Evolutionary conservation across 2,797 vertebrate species (phyloP).

Genomic region (Acomys russatus): DNA sequence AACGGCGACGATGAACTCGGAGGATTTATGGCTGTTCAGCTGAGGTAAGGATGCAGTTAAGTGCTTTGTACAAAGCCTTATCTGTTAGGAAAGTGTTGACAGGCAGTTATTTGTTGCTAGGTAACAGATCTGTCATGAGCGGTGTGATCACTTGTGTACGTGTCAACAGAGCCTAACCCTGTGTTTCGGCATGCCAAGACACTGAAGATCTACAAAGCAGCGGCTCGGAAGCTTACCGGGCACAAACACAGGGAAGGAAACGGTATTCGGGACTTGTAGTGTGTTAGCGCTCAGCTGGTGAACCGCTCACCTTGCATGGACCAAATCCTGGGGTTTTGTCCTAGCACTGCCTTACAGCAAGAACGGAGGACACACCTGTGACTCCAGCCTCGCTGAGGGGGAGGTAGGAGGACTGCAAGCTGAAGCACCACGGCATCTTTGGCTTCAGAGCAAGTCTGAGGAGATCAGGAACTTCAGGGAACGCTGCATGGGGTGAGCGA

Average conservation of each 20-base stretch:
- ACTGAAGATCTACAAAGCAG: neutral
- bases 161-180: neutral
- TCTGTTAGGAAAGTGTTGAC: neutral
- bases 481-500: neutral
- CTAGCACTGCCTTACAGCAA: neutral
- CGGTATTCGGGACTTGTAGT: neutral
- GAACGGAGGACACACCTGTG: neutral
- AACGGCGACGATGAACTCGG: neutral
- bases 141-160: neutral
- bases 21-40: neutral
- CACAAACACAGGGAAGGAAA: no score
- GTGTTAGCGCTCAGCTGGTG: no score
- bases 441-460: neutral
- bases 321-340: neutral
- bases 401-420: neutral
- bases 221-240: no score
- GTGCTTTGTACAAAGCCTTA: neutral
- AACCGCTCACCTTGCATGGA: neutral
- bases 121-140: neutral
- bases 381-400: neutral
- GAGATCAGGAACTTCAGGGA: neutral
- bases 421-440: neutral
- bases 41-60: neutral
- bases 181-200: neutral
- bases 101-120: neutral